Evolutionary conservation across 2,113 vertebrate genomes (phyloP), one percentile per base, ranked within the genome.

Genomic region (Charadrius vociferus): DNA sequence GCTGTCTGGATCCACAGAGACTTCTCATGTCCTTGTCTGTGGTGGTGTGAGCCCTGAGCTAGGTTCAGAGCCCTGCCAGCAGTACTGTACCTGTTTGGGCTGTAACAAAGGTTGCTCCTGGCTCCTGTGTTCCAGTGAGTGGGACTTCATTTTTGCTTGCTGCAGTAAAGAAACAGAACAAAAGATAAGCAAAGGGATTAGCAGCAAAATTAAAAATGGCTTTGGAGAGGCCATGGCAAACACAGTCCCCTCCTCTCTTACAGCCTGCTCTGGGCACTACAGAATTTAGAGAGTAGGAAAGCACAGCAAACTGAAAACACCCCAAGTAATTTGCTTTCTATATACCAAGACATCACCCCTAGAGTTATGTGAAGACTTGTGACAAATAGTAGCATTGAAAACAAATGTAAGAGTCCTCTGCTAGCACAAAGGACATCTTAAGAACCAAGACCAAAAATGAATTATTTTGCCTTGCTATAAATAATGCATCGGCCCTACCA

Each of bases 91-190:
- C 99, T 99, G 99, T 98, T 99, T 99, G 94, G 98, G 99, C 78
- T 99, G 99, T 94, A 98, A 97, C 82, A 99, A 98, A 73, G 98
- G 98, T 45, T 99, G 96, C 41, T 99, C 99, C 97, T 99, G 98
- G 96, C 87, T 98, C 70, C 99, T 99, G 83, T 99, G 98, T 70
- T 99, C 99, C 84, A 99, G 85, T 41, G 98, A 98, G 94, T 99
- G 99, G n/a, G 98, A 96, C 95, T 99, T 99, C 88, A 99, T 98
- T 95, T 99, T 99, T 37, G 99, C 98, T 98, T 99, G 97, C 95
- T 97, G 92, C 43, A 96, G 79, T 86, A 92, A 96, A 96, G 32
- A 95, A 86, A 97, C 29, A 90, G 61, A 94, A 80, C 29, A 90
- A 52, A 61, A 86, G n/a, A 77, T 83, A 82, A 97, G 67, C 36